Evolutionary conservation across 2,797 vertebrate species (phyloP).

Genomic region (Halcyon badia): DNA sequence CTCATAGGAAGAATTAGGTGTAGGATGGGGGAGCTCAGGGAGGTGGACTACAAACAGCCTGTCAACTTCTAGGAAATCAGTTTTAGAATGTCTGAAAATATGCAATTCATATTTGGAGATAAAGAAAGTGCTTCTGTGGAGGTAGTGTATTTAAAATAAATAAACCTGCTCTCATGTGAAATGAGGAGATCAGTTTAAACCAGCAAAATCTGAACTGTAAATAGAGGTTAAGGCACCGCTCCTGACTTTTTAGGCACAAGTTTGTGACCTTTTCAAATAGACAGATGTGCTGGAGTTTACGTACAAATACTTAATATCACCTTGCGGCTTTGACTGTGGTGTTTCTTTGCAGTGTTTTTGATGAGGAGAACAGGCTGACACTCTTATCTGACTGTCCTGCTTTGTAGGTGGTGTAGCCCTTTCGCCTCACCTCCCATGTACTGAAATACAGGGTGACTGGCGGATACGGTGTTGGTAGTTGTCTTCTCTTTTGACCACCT

Average conservation of each 20-base stretch:
- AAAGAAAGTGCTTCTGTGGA: not conserved
- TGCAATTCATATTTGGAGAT: not conserved
- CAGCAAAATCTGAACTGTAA: not conserved
- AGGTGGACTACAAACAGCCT: not conserved
- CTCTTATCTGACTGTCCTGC: rapidly evolving
- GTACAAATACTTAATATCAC: not conserved
- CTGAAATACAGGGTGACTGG: not conserved
- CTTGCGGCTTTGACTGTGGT: not conserved
- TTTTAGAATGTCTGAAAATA: not conserved
- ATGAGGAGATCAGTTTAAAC: not conserved
- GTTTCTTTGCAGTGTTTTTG: not conserved
- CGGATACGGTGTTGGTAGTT: rapidly evolving
- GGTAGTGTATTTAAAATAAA: not conserved
- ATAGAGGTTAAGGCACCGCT: not conserved
- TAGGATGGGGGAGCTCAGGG: not conserved
- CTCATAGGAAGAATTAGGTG: not conserved
- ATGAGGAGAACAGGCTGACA: not conserved
- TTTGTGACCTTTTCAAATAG: not conserved
- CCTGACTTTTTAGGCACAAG: not conserved
- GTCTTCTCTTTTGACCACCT: not conserved
- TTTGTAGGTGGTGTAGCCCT: not conserved
- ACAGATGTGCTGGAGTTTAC: not conserved
- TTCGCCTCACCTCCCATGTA: not conserved
- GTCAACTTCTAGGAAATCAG: not conserved
- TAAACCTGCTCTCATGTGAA: not conserved